Evolutionary conservation across 2,113 vertebrate species (phyloP), one percentile per base, ranked within the genome.

Genomic region (Percina caprodes): DNA sequence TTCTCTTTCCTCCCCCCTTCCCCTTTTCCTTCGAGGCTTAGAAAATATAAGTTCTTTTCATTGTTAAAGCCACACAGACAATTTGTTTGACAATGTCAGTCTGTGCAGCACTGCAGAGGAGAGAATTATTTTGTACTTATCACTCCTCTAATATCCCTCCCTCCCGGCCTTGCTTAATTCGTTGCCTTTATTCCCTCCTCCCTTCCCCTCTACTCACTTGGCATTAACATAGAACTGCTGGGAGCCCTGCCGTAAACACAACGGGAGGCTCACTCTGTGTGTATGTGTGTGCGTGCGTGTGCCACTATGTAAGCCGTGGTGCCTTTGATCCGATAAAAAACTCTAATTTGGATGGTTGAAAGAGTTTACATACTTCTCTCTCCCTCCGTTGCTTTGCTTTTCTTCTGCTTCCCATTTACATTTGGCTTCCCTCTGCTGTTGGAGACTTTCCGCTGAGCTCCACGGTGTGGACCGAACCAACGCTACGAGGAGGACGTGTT

Each of bases 251-350:
- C 54, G 60, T 86, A 83, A 87, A 82, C 84, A 83, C 86, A 56
- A 81, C 69, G 24, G 77, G 79, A 65, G 79, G 68, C 65, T 83
- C 33, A 6, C 63, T 81, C 77, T 66, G 74, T 69, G 80, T 69
- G 67, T 61, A 70, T 35, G 80, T 11, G 39, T 61, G 5, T 80
- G 79, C 81, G 59, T 72, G 75, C 63, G 49, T 7, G 82, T 68
- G 78, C 48, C 2, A 39, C 45, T 62, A 81, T 77, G 79, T 83
- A 90, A 92, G 86, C 80, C 33, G 1, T 15, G 74, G 24, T 80
- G 88, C 84, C 82, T 92, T 88, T 91, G 90, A 94, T 93, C 89
- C 79, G 91, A 94, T 94, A 94, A 92, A 93, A 89, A 81, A 83
- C 84, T 90, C 88, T 94, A 91, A 94, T 93, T 92, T 90, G 63